Evolutionary conservation across 2,888 invertebrate species (phyloP), one percentile per base, ranked within the genome.

Genomic region (Ischnus inquisitorius): DNA sequence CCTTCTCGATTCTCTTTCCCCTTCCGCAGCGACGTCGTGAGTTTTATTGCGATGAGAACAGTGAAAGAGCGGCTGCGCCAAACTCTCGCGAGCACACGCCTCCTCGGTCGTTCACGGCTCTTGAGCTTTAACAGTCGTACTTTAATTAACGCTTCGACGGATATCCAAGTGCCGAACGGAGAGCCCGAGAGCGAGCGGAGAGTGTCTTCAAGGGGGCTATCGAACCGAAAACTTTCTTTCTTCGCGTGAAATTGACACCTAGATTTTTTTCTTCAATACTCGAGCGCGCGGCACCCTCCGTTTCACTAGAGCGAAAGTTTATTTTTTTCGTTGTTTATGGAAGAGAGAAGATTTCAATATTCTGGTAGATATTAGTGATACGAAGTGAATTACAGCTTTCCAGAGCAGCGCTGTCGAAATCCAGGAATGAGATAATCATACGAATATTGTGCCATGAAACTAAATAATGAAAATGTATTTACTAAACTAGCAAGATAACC

Each of bases 111-210:
- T 89, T 89, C 88, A 88, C 86, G 87, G 89, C 89, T 88, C 90
- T 90, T 89, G 88, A 89, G 88, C 88, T 88, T 90, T 90, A 90
- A 91, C 90, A 88, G 89, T 90, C 90, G 89, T 90, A 89, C 90
- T 91, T 92, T 91, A 91, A 92, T 92, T 91, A 92, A 90, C 90
- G 90, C 89, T 86, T 84, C 75, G 71, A 62, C 79, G 80, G 67
- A 80, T 85, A 82, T 75, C 74, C 67, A 54, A 75, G 75, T 74
- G 62, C 51, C 65, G 41, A 67, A 51, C 22, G 34, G 57, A 43
- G 57, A 34, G 8, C 5, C 34, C 46, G 39, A n/a, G 46, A 39
- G 60, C 10, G 39, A 54, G 64, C n/a, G 10, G 28, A 46, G 62
- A 46, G 19, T 34, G 34, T 54, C 64, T 68, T 25, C 65, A 60